Percentiles rank a stretch among this genome's conserved stretches.
Evolutionary conservation across 2,888 invertebrate genomes (phyloP).

Genomic region (Drosophila suboccidentalis): DNA sequence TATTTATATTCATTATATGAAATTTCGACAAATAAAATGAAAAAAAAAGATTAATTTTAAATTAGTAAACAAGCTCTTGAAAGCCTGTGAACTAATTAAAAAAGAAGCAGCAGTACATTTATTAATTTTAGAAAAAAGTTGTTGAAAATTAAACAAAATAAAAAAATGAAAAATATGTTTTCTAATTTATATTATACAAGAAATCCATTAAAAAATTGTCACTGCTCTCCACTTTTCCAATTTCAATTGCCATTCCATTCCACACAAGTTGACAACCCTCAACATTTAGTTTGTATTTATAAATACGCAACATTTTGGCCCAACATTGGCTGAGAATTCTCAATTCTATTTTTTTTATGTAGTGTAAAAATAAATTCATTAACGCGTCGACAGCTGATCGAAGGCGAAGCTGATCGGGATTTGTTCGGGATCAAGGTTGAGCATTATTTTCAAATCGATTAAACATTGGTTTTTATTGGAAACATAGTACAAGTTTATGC

Average conservation of each 20-base stretch:
- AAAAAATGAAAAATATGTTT: background rate
- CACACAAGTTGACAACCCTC: constrained; percentile 48
- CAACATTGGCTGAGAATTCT: constrained; percentile 28
- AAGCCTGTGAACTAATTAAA: no score
- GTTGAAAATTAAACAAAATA: no score
- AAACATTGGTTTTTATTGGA: constrained; percentile 68
- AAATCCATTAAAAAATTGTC: background rate
- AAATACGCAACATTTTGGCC: constrained; percentile 52
- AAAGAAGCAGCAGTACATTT: no score
- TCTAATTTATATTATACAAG: background rate
- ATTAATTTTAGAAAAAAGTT: no score
- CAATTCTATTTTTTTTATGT: constrained; percentile 30
- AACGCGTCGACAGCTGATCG: constrained; percentile 61
- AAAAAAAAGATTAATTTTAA: background rate
- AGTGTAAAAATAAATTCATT: constrained; percentile 77
- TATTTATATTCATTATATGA: no score
- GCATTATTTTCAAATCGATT: constrained; percentile 52
- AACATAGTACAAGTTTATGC: constrained; percentile 58
- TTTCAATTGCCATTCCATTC: no score
- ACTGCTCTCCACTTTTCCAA: no score
- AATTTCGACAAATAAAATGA: no score
- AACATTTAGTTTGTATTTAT: constrained; percentile 48
- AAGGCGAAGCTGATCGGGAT: constrained; percentile 29
- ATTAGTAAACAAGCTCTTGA: background rate
- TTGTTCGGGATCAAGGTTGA: constrained; percentile 63